Base-by-base conservation (phyloP, 2,888 invertebrate species). In the Conchocele bisecta region DNA sequence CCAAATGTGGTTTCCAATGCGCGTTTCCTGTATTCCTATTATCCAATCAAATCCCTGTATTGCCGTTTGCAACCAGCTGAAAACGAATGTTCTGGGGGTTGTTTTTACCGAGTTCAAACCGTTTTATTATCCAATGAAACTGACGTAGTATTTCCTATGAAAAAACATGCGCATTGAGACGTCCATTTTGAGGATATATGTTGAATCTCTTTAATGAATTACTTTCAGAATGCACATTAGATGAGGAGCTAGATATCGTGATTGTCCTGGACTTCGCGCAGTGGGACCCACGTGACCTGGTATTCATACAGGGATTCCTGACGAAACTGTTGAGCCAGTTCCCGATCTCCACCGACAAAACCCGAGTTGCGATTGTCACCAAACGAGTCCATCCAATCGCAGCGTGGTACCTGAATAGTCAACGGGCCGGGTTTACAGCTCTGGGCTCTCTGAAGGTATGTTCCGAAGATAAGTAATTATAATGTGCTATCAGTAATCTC, bases 351-450 rank as follows among this genome's bases (percentile, higher is more conserved):
- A 56, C 50, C 24, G 56, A 69, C 26, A 44, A 28, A 6, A 77
- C 70, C 6, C 46, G 73, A 5, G 70, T 70, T 37, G 77, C 56
- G 6, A 60, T 77, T 24, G 70, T 73, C 17, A 70, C 70, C 6
- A 77, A 70, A 44, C 63, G 53, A 17, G 15, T 37, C 6, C 35
- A 39, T 11, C 70, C 77, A 0, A 46, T 50, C 4, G 77, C 64
- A 13, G 64, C 59, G 4, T 77, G 77, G 77, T 70, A 60, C 26
- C 59, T 77, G 24, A 74, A 77, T 53, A 73, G 73, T 33, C 67
- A 63, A 50, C 39, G 37, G 20, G 60, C 75, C 6, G 68, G 66
- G 7, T 68, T 71, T 35, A 68, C 67, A 3, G 42, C 71, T 22
- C 17, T 70, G 5, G 39, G 53, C 26, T 65, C 54, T 6, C 42